phyloP scores from a whole-genome alignment of 2,888 invertebrate species.

The Cephus sareptanus region DNA sequence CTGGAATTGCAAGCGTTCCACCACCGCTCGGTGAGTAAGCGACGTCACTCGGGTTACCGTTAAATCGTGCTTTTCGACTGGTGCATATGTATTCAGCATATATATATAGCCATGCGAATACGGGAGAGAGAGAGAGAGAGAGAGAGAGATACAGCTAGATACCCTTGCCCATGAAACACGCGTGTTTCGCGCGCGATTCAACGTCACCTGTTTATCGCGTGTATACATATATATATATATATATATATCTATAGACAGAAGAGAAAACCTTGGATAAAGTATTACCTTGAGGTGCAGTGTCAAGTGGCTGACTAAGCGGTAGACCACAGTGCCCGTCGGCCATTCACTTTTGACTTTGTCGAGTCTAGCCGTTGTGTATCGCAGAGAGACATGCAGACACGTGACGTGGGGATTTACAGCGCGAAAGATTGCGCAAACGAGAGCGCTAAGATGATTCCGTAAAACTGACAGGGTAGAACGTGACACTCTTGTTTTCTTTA shows the following conservation, averaged over 20 bases:
- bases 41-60: background rate
- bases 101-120: background rate
- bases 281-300: conserved; percentile 51
- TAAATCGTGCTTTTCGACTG: background rate
- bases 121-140: background rate
- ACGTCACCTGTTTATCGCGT: background rate
- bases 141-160: background rate
- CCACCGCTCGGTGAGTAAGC: background rate
- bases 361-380: conserved; percentile 33
- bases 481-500: background rate
- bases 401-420: background rate
- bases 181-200: background rate
- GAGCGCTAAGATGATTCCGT: background rate
- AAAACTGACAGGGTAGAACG: background rate
- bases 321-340: conserved; percentile 42
- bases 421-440: background rate
- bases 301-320: conserved; percentile 54
- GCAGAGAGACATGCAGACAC: conserved; percentile 15
- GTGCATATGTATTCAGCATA: background rate
- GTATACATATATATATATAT: no score
- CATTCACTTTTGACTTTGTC: conserved; percentile 45
- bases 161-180: background rate
- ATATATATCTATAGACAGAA: no score
- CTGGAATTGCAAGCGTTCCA: background rate
- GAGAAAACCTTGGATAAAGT: conserved; percentile 22